These are phyloP conservation scores for Neosilurus hyrtlii DNA, from an alignment of 2,797 vertebrate genomes.

Conservation along the genomic window DNA sequence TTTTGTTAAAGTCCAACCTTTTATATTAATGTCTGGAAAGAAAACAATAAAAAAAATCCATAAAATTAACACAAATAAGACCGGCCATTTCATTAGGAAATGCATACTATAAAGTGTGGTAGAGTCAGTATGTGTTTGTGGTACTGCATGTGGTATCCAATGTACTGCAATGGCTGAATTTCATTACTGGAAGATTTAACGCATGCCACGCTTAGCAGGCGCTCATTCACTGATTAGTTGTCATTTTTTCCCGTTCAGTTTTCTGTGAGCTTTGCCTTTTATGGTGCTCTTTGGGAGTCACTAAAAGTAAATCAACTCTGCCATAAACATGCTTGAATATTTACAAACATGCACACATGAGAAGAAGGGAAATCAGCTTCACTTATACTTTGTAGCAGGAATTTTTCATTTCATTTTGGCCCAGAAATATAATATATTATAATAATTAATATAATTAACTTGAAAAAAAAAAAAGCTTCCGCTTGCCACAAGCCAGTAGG, in stretches of 20 bases:
- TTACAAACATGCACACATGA: neutral
- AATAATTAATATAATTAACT: neutral
- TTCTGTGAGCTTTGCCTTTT: neutral
- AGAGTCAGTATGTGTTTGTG: neutral
- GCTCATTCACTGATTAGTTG: neutral
- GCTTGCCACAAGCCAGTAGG: neutral
- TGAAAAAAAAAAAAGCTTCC: neutral
- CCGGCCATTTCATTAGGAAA: neutral
- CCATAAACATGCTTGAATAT: neutral
- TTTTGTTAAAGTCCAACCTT: neutral
- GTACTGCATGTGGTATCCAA: neutral
- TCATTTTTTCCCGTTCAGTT: neutral
- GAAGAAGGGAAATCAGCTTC: neutral
- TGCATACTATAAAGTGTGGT: neutral
- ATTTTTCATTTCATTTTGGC: neutral
- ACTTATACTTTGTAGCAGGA: neutral
- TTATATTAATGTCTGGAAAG: neutral
- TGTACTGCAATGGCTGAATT: neutral
- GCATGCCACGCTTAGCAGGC: neutral
- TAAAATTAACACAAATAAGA: neutral
- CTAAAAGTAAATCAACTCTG: neutral
- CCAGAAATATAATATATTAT: too few relatives aligned
- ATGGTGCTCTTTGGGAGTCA: conserved; percentile 6
- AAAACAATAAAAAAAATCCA: neutral
- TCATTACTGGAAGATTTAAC: conserved; percentile 14